phyloP scores from a whole-genome alignment of 2,113 vertebrate genomes.

The Hippocampus barbouri region DNA sequence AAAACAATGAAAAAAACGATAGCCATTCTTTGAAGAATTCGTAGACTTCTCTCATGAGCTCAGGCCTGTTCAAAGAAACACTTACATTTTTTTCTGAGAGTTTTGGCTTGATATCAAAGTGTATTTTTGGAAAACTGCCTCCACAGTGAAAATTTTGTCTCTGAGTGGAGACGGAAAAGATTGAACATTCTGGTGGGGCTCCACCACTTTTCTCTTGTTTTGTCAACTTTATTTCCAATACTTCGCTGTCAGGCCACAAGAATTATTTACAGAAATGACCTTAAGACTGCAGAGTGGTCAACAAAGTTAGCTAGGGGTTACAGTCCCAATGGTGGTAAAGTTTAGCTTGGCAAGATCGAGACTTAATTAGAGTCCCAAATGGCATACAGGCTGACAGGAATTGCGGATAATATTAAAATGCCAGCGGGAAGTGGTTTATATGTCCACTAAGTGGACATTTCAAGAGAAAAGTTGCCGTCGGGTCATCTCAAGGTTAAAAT shows the following conservation, averaged over 20 bases:
- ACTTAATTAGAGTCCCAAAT: neutral
- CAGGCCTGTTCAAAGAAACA: neutral
- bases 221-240: neutral
- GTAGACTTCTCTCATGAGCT: neutral
- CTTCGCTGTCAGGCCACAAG: neutral
- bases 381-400: neutral
- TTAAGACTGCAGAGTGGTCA: neutral
- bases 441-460: neutral
- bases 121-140: neutral
- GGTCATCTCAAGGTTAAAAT: neutral
- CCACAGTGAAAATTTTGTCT: neutral
- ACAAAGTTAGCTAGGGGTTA: neutral
- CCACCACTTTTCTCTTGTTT: neutral
- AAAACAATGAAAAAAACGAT: constrained; percentile 23
- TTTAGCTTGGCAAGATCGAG: neutral
- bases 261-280: constrained; percentile 1
- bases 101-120: constrained; percentile 1
- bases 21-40: constrained; percentile 17
- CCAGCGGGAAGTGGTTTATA: neutral
- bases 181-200: neutral
- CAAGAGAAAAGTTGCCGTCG: neutral
- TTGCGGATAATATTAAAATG: neutral
- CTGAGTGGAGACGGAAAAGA: neutral
- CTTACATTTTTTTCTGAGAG: neutral
- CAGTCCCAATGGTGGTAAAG: neutral